phyloP scores from a whole-genome alignment of 2,888 invertebrate genomes.

The Chymomyza procnemis region DNA sequence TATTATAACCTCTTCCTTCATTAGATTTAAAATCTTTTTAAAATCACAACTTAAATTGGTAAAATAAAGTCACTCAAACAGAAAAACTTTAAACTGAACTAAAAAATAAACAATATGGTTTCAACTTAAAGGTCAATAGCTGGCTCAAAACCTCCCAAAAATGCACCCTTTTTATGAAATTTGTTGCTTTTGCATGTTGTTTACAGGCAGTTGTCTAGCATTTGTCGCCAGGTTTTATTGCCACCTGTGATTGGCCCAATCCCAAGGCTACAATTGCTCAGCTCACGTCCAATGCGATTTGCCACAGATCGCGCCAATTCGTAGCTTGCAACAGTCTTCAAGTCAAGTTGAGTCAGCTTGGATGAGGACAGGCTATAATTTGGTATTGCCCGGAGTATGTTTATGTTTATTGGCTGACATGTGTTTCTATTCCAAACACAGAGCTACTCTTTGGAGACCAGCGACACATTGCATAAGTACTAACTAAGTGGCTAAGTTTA shows the following conservation, averaged over 20 bases:
- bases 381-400: background rate
- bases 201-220: background rate
- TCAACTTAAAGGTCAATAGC: too few relatives aligned
- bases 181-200: slow-evolving; percentile 5
- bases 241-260: slow-evolving; percentile 7
- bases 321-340: background rate
- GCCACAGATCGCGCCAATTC: background rate
- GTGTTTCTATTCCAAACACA: background rate
- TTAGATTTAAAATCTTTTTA: too few relatives aligned
- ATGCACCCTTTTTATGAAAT: background rate
- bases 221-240: slow-evolving; percentile 14
- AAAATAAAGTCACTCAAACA: too few relatives aligned
- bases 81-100: too few relatives aligned
- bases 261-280: slow-evolving; percentile 1
- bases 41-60: too few relatives aligned
- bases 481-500: background rate
- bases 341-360: background rate
- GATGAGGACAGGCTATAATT: background rate
- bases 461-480: background rate
- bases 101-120: too few relatives aligned
- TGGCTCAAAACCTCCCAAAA: too few relatives aligned
- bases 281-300: background rate
- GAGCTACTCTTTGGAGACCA: background rate
- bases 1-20: too few relatives aligned
- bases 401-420: slow-evolving; percentile 1